Evolutionary conservation across 2,797 vertebrate species (phyloP), one percentile per base, ranked within the genome.

Genomic region (Hippoglossus hippoglossus): DNA sequence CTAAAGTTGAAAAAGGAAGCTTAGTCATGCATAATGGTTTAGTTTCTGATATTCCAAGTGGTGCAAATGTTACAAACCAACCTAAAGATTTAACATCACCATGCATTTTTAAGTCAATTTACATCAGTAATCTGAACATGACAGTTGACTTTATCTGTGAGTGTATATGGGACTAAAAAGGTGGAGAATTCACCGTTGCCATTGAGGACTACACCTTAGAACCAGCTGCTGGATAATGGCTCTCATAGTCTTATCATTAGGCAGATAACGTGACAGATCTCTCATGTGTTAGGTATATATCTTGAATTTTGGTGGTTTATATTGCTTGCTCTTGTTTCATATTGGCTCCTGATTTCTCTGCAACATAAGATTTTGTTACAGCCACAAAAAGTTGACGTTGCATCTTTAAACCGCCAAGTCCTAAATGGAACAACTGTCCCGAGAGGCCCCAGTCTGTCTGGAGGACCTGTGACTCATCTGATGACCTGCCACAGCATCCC

Each of bases 391-490:
- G 62, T 50, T 64, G 75, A 81, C 55, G 0, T 22, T 18, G 70
- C 60, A 66, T 82, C 28, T 81, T 78, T 77, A 63, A 58, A 34
- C 69, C 50, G 44, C 63, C 59, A 21, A 13, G 36, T 31, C 58
- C 57, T 80, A 85, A 77, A 77, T 67, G 39, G 63, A 71, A 28
- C 64, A 16, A 59, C 50, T 66, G 55, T 79, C 84, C 63, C 39
- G 26, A 60, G 67, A 77, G 44, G 13, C 50, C 60, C 5, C 67
- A 51, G 75, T 59, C 70, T 66, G 70, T 44, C 78, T 55, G n/a
- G 34, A 77, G 22, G 59, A 72, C 51, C 66, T 1, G 36, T 67
- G 77, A 87, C 68, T 88, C 78, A 86, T 78, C 71, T 39, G 57
- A 66, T 31, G 66, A 77, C 68, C 75, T 25, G 68, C 51, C 79